Percentiles rank a stretch among this genome's conserved stretches.
phyloP scores from a whole-genome alignment of 1,140 invertebrate species.

The Oryzaephilus surinamensis region DNA sequence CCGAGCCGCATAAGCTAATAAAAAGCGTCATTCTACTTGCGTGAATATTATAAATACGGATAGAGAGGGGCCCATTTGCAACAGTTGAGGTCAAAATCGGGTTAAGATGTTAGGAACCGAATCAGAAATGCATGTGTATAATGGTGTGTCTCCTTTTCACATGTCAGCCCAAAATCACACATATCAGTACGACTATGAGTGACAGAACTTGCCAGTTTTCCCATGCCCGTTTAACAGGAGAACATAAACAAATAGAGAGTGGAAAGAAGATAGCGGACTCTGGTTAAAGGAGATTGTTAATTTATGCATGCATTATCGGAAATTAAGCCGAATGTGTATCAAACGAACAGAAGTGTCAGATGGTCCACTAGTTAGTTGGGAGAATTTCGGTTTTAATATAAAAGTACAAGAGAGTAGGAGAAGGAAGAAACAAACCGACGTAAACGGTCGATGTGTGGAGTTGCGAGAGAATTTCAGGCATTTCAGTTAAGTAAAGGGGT shows the following conservation, averaged over 20 bases:
- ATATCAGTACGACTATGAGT: constrained; percentile 13
- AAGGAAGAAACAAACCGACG: not conserved
- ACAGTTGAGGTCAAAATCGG: not conserved
- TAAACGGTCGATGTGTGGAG: not conserved
- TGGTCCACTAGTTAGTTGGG: not conserved
- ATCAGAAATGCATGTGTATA: not conserved
- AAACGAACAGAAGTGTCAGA: constrained; percentile 15
- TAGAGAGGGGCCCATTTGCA: not conserved
- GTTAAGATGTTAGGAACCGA: not conserved
- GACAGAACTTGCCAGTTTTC: constrained; percentile 17
- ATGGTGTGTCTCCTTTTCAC: too few species aligned
- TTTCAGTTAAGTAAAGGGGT: constrained; percentile 17
- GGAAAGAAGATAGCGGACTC: too few species aligned
- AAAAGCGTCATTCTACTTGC: too few species aligned
- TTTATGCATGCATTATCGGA: constrained; percentile 23
- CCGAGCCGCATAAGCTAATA: too few species aligned
- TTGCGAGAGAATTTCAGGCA: constrained; percentile 15
- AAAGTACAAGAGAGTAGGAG: not conserved
- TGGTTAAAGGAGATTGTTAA: too few species aligned
- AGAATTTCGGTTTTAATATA: not conserved
- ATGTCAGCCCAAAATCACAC: not conserved
- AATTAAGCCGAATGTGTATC: constrained; percentile 18
- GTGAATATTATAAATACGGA: too few species aligned
- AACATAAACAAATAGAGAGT: constrained; percentile 3
- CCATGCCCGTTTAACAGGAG: constrained; percentile 5